These are phyloP conservation scores for Opisthograptis luteolata DNA, from an alignment of 2,888 invertebrate species.

Conservation along the genomic window DNA sequence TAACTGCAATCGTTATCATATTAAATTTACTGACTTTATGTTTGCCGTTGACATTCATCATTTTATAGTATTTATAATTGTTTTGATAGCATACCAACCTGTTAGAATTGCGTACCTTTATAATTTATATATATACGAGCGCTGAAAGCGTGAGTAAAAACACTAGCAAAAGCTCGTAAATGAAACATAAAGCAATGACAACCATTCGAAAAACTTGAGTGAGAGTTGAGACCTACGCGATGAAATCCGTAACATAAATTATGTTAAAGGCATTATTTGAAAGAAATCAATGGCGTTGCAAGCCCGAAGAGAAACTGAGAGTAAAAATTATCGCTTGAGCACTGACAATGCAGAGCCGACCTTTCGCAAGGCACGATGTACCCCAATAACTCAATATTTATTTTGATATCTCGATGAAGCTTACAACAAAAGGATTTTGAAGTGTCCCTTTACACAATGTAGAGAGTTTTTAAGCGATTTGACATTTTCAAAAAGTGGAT, in stretches of 20 bases:
- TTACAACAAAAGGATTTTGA: constrained; percentile 35
- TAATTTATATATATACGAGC: too few species aligned
- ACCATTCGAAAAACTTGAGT: constrained; percentile 21
- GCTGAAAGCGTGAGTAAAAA: background rate
- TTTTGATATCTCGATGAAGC: constrained; percentile 38
- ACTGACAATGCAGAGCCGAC: constrained; percentile 56
- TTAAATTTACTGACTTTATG: too few species aligned
- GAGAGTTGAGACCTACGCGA: constrained; percentile 31
- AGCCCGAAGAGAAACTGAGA: constrained; percentile 43
- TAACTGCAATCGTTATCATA: too few species aligned
- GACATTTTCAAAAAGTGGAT: background rate
- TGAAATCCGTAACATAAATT: constrained; percentile 34
- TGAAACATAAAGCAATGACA: background rate
- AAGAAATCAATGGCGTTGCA: constrained; percentile 35
- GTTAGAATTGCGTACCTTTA: too few species aligned
- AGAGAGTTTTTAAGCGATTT: constrained; percentile 12
- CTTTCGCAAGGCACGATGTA: constrained; percentile 52
- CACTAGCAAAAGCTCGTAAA: background rate
- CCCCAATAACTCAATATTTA: constrained; percentile 55
- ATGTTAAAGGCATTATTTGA: constrained; percentile 38
- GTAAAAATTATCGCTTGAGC: constrained; percentile 46
- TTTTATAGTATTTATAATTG: too few species aligned
- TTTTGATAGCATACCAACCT: too few species aligned
- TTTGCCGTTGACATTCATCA: too few species aligned
- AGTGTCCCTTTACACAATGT: constrained; percentile 19